Evolutionary conservation across 2,888 invertebrate genomes (phyloP).

Genomic region (Rhagium mordax): DNA sequence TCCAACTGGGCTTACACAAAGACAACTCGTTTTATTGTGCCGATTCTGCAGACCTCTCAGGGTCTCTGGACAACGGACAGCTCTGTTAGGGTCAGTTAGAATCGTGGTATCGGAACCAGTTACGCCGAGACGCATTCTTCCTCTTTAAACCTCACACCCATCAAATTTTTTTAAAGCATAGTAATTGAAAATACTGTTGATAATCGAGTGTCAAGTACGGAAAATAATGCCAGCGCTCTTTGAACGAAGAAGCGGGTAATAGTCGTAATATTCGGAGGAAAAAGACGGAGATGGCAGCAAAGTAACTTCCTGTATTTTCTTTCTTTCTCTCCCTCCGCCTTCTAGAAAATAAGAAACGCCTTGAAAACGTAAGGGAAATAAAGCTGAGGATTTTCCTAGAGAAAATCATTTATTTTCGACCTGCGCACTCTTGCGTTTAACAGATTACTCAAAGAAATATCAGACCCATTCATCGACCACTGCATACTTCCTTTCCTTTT

Average conservation of each 20-base stretch:
- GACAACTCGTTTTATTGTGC: not conserved
- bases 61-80: not conserved
- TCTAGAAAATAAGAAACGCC: constrained; percentile 62
- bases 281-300: not conserved
- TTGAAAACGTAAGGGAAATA: constrained; percentile 66
- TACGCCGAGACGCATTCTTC: no score
- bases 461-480: constrained; percentile 50
- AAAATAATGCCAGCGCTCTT: no score
- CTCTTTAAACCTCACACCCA: no score
- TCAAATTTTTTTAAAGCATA: no score
- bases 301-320: constrained; percentile 8
- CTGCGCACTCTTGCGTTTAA: constrained; percentile 63
- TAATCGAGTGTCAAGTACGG: no score
- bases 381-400: constrained; percentile 66
- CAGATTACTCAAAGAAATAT: constrained; percentile 60
- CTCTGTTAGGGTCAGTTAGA: constrained; percentile 1
- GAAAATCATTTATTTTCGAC: constrained; percentile 69
- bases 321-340: constrained; percentile 52
- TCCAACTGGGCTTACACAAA: not conserved
- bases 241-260: no score
- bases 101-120: no score
- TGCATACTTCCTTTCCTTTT: constrained; percentile 46
- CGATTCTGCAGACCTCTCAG: not conserved
- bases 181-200: no score
- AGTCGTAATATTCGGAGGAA: no score